phyloP scores from a whole-genome alignment of 2,797 vertebrate species.

The Liasis olivaceus region DNA sequence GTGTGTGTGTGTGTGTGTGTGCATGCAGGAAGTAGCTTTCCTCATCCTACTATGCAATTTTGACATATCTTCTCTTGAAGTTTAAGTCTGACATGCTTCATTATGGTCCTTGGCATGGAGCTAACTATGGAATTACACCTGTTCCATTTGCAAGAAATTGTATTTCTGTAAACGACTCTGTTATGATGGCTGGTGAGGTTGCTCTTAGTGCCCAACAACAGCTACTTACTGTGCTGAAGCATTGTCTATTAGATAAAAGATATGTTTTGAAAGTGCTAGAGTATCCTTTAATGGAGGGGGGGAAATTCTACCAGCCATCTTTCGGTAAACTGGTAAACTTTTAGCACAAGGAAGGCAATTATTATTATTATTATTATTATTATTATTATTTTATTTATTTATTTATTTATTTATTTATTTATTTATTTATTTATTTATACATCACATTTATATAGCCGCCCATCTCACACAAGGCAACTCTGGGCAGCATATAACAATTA shows the following conservation, averaged over 20 bases:
- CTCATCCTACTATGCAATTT: neutral
- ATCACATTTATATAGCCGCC: too few relatives aligned
- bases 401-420: too few relatives aligned
- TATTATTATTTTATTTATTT: too few relatives aligned
- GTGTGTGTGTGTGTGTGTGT: neutral
- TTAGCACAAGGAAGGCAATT: conserved; percentile 51
- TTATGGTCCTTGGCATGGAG: conserved; percentile 17
- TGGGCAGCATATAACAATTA: too few relatives aligned
- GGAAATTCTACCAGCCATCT: conserved; percentile 52
- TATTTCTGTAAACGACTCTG: conserved; percentile 40
- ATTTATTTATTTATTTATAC: too few relatives aligned
- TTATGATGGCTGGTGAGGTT: conserved; percentile 42
- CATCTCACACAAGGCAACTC: too few relatives aligned
- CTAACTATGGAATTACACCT: conserved; percentile 6
- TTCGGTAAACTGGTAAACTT: neutral
- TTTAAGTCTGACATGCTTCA: conserved; percentile 9
- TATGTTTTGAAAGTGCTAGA: conserved; percentile 45
- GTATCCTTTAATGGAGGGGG: conserved; percentile 10
- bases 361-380: too few relatives aligned
- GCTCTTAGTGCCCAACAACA: conserved; percentile 33
- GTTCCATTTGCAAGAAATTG: conserved; percentile 57
- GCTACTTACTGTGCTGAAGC: conserved; percentile 43
- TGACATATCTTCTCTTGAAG: conserved; percentile 24
- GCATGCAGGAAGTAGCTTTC: neutral
- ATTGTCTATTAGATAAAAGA: conserved; percentile 58